These are phyloP conservation scores for Gallinago jamesoni DNA, from an alignment of 2,113 vertebrate species.

Conservation along the genomic window DNA sequence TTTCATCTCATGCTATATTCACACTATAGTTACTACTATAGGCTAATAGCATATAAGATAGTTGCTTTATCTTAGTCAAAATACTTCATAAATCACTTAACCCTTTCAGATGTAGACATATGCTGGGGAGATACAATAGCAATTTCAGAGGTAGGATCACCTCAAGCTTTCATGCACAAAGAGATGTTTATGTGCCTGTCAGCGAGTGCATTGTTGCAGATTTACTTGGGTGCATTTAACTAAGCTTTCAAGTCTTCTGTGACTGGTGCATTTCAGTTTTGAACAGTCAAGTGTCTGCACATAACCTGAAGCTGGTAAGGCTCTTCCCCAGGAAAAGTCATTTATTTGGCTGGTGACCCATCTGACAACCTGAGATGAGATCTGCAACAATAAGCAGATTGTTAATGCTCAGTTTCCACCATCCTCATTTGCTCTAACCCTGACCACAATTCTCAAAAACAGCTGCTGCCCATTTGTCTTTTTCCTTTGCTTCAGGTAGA, in stretches of 20 bases:
- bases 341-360: background rate
- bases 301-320: background rate
- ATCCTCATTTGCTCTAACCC: background rate
- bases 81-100: background rate
- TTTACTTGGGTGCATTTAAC: background rate
- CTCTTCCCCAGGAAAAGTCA: background rate
- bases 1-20: background rate
- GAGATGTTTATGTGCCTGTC: background rate
- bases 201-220: fast-evolving
- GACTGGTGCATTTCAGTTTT: background rate
- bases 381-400: background rate
- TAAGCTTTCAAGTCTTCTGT: background rate
- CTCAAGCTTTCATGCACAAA: background rate
- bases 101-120: background rate
- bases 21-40: background rate
- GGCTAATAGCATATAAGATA: background rate
- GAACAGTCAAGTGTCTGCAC: background rate
- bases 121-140: background rate
- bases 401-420: background rate
- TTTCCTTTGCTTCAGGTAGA: background rate
- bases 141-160: background rate
- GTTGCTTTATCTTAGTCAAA: conserved; percentile 8
- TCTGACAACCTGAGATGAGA: background rate
- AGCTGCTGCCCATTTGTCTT: background rate
- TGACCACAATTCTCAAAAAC: background rate